Evolutionary conservation across 1,140 invertebrate genomes (phyloP).

Genomic region (Epicauta chinensis): DNA sequence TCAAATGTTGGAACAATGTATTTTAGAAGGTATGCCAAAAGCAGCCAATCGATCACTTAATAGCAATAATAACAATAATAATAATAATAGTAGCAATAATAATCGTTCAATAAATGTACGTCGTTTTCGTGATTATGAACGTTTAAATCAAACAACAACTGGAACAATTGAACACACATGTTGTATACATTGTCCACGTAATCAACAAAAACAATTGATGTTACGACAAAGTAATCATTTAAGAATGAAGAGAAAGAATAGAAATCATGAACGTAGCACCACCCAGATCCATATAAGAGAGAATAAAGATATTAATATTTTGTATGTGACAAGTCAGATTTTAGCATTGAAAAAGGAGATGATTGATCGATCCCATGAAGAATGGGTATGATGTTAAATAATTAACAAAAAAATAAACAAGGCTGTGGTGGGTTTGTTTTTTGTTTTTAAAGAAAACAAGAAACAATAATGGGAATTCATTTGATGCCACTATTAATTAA

Average conservation of each 20-base stretch:
- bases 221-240: background rate
- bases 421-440: too few relatives aligned
- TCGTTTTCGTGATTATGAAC: too few relatives aligned
- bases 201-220: background rate
- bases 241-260: background rate
- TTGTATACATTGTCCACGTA: conserved; percentile 1
- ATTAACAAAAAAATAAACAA: too few relatives aligned
- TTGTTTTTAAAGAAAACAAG: too few relatives aligned
- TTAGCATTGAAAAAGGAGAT: conserved; percentile 2
- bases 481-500: too few relatives aligned
- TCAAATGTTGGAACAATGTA: conserved; percentile 1
- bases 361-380: background rate
- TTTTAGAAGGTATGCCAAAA: background rate
- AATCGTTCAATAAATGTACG: background rate
- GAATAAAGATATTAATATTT: conserved; percentile 1
- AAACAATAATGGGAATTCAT: too few relatives aligned
- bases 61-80: background rate
- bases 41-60: too few relatives aligned
- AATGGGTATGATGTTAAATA: conserved; percentile 5
- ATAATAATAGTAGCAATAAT: background rate
- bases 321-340: conserved; percentile 8
- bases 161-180: background rate
- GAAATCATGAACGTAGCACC: background rate
- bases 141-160: background rate
- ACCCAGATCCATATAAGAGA: background rate